Evolutionary conservation across 2,797 vertebrate genomes (phyloP).

Genomic region (Chaetophractus vellerosus): DNA sequence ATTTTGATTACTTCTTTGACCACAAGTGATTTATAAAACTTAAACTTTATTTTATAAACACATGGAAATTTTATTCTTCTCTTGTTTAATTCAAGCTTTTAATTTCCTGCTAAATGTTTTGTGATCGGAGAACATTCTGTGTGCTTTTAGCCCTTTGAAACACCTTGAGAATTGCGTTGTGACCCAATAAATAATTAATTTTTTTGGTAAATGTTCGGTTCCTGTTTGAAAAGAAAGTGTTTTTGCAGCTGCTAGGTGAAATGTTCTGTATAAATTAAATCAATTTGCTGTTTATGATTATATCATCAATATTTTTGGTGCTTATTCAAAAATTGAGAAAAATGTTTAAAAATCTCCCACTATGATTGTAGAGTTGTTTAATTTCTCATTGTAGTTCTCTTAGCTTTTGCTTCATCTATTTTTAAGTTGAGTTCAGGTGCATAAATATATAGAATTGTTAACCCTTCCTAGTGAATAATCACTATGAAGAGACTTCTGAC

Average conservation of each 20-base stretch:
- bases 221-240: slow-evolving; percentile 6
- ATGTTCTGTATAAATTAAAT: not conserved
- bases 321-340: slow-evolving; percentile 18
- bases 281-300: not conserved
- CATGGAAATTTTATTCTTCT: not conserved
- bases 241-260: not conserved
- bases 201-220: slow-evolving; percentile 17
- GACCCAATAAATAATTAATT: not conserved
- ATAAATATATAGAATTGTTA: not conserved
- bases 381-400: not conserved
- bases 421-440: not conserved
- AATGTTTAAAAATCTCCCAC: not conserved
- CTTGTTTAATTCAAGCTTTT: slow-evolving; percentile 65
- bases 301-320: not conserved
- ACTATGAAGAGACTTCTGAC: not conserved
- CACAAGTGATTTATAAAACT: slow-evolving; percentile 50
- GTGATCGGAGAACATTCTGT: slow-evolving; percentile 45
- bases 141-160: slow-evolving; percentile 33
- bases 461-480: not conserved
- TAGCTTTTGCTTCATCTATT: not conserved
- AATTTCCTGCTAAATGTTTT: slow-evolving; percentile 73
- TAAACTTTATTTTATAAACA: slow-evolving; percentile 35
- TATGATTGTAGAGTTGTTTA: not conserved
- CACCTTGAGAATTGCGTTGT: not conserved
- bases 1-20: slow-evolving; percentile 69